Conservation (phyloP, 2,888 invertebrate genomes). For the Cheilosia soror region DNA sequence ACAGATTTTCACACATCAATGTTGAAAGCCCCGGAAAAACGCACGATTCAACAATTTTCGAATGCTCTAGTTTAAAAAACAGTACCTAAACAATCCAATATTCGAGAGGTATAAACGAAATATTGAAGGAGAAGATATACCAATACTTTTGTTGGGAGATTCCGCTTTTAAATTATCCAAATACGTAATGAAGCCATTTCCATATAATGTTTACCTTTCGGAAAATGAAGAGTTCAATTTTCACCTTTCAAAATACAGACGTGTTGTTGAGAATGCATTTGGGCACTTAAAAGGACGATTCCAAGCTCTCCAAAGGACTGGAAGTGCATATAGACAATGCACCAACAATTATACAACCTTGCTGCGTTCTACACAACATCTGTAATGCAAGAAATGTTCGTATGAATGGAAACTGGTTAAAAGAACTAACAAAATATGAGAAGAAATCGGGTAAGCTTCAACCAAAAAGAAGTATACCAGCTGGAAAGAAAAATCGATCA, state of each 20-base stretch:
- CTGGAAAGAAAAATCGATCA: too few relatives aligned
- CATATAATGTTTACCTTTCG: background rate
- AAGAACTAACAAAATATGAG: background rate
- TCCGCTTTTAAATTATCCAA: conserved; percentile 6
- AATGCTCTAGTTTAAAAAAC: conserved; percentile 3
- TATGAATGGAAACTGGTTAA: background rate
- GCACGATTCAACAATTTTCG: background rate
- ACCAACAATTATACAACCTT: background rate
- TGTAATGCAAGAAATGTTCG: background rate
- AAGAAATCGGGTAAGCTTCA: background rate
- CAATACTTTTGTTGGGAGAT: conserved; percentile 1
- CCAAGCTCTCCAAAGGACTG: conserved; percentile 5
- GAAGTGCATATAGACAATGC: conserved; percentile 11
- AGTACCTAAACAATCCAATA: background rate
- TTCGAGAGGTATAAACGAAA: background rate
- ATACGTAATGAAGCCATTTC: conserved; percentile 20
- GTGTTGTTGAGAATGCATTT: background rate
- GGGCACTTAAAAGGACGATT: background rate
- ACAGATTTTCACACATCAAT: conserved; percentile 8
- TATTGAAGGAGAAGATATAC: conserved; percentile 12
- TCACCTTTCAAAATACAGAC: background rate
- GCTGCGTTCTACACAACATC: background rate
- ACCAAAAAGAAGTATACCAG: too few relatives aligned
- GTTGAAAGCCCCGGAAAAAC: conserved; percentile 6
- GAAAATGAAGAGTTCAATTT: conserved; percentile 3